Evolutionary conservation across 2,888 invertebrate genomes (phyloP), one percentile per base, ranked within the genome.

Genomic region (Hesperia comma): DNA sequence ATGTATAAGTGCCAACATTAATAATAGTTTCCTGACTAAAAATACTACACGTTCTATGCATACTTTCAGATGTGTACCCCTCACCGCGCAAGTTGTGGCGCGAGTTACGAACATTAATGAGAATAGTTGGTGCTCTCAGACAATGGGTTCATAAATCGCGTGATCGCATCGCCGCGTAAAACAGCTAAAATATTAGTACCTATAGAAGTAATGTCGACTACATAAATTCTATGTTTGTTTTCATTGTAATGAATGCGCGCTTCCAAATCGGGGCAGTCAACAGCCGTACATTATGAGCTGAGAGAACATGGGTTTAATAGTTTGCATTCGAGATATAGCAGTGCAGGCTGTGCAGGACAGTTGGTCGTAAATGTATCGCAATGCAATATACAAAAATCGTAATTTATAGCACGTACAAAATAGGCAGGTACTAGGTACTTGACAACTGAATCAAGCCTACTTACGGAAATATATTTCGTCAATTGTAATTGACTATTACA

Each of bases 131-230:
- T 70, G 71, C 73, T 54, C 72, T 72, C 78, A 81, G 80, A 88
- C 88, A 89, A 89, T 88, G 85, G 85, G 76, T 84, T 84, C 84
- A 87, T 89, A 88, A 88, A 88, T 88, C 79, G 79, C 79, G 75
- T 81, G 85, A 87, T 85, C 79, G 83, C 84, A 88, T 86, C 85
- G 79, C 74, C 72, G 75, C 71, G 79, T 82, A 81, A 84, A 85
- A 86, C 82, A 84, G 80, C 83, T 86, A 78, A 84, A 85, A 86
- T 84, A 81, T 81, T 64, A 19, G 56, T 40, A 37, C 46, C n/a
- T 32, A 26, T 32, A n/a, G 43, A 58, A 57, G 63, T 82, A 81
- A 80, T 76, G 76, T 70, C 75, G 71, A 74, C 78, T 79, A 83
- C 83, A 81, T 83, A n/a, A n/a, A 86, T 84, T 82, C 51, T 64